Percentiles rank a stretch among this genome's conserved stretches.
Conservation (phyloP, 2,888 invertebrate genomes). For the Lycocerus yunnanus region DNA sequence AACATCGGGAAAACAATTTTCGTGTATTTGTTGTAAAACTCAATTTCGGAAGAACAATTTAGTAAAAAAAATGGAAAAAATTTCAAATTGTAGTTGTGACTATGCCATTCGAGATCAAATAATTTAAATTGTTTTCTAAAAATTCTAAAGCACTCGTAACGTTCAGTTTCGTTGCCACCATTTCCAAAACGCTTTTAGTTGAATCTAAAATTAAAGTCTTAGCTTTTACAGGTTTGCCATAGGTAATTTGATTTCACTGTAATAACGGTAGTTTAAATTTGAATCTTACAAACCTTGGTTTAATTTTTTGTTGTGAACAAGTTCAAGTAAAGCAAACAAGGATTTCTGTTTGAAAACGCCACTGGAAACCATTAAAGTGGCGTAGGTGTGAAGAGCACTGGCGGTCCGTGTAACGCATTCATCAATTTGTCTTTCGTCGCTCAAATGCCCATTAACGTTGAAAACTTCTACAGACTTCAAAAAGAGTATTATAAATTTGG, state of each 20-base stretch:
- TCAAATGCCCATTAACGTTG: constrained; percentile 52
- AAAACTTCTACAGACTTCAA: constrained; percentile 46
- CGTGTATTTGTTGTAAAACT: constrained; percentile 55
- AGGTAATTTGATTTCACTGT: too few species aligned
- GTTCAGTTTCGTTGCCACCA: constrained; percentile 39
- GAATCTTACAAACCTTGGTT: constrained; percentile 41
- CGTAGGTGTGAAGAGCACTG: constrained; percentile 62
- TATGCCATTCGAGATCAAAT: constrained; percentile 55
- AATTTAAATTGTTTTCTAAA: constrained; percentile 56
- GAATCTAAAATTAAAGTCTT: constrained; percentile 18
- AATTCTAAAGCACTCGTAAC: constrained; percentile 49
- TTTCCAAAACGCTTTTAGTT: constrained; percentile 27
- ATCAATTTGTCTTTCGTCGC: constrained; percentile 58
- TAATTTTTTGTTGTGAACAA: constrained; percentile 60
- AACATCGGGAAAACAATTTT: constrained; percentile 53
- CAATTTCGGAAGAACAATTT: constrained; percentile 44
- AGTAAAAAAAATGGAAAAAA: constrained; percentile 53
- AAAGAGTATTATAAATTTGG: constrained; percentile 12
- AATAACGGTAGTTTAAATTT: too few species aligned
- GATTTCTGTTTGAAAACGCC: constrained; percentile 59
- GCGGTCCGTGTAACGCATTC: constrained; percentile 64
- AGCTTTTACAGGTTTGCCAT: not conserved
- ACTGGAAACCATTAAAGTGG: constrained; percentile 60
- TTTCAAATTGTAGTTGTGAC: constrained; percentile 39
- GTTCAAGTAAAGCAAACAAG: constrained; percentile 59